Base-by-base conservation (phyloP, 1,140 invertebrate species). In the Lanistes nyassanus region DNA sequence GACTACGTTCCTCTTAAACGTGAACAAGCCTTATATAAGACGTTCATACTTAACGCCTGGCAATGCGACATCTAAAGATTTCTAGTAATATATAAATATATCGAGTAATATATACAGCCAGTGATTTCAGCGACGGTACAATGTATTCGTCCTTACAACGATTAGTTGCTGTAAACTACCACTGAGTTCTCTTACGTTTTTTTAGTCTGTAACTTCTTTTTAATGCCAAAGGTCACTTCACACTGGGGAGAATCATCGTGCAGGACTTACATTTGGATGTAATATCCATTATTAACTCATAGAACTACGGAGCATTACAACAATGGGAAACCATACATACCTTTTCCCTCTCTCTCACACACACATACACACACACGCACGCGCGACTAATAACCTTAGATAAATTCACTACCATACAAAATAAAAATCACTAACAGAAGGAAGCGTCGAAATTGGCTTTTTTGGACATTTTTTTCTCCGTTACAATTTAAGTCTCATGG, bases 271-370 rank as follows among this genome's bases (percentile, higher is more conserved):
- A n/a, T n/a, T n/a, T 65, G 26, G 31, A 64, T 1, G 29, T 36
- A 64, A 2, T 21, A 29, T 36, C 1, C 11, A 29, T n/a, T 3
- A 6, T 39, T 7, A 1, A 36, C 1, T 11, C 31, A 66, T 2
- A 37, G 13, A 66, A 16, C 37, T n/a, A 39, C 37, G 47, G 36
- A 39, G 31, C 23, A 34, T n/a, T 23, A 53, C 51, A 53, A 23
- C 13, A 53, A 39, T 29, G 6, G 53, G n/a, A 53, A 23, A 53
- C 66, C 66, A 53, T 47, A 69, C 66, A 53, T 47, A 69, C 66
- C 26, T 47, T 51, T 47, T 29, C 66, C 47, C 66, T 6, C 66
- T 51, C 39, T 13, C 66, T 51, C 51, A 19, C 16, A 2, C 42
- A 53, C 67, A 31, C 23, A 51, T 7, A 53, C 19, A 29, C 67